These are phyloP conservation scores for Phoenoteleia sp. DNA, from an alignment of 2,888 invertebrate species.

Conservation along the genomic window DNA sequence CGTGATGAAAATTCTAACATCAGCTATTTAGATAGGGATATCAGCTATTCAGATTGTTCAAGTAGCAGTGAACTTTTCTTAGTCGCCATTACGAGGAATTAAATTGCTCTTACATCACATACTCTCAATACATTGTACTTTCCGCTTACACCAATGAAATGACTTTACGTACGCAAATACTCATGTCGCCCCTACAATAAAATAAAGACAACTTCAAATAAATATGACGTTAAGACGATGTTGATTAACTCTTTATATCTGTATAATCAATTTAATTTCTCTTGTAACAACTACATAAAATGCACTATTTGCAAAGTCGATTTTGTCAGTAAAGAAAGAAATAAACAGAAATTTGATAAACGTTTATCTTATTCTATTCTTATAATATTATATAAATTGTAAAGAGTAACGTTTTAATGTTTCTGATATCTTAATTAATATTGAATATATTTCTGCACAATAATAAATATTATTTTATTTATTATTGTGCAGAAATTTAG, in stretches of 20 bases:
- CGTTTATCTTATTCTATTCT: too few relatives aligned
- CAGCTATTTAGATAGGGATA: slow-evolving; percentile 63
- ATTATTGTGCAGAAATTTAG: too few relatives aligned
- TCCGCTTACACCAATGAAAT: slow-evolving; percentile 20
- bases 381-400: too few relatives aligned
- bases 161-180: slow-evolving; percentile 29
- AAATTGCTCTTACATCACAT: slow-evolving; percentile 65
- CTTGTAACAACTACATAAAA: too few relatives aligned
- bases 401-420: too few relatives aligned
- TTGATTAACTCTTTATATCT: not conserved
- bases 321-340: too few relatives aligned
- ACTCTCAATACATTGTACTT: slow-evolving; percentile 45
- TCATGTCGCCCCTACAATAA: not conserved
- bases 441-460: too few relatives aligned
- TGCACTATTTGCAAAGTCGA: too few relatives aligned
- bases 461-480: too few relatives aligned
- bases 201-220: slow-evolving; percentile 3
- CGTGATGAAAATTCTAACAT: slow-evolving; percentile 53
- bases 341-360: too few relatives aligned
- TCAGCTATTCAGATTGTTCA: slow-evolving; percentile 61
- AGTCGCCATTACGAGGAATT: slow-evolving; percentile 57
- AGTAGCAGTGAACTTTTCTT: slow-evolving; percentile 62
- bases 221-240: not conserved
- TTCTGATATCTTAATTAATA: too few relatives aligned
- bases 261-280: not conserved